Base-by-base conservation (phyloP, 2,888 invertebrate genomes). In the Leucophenga montana region DNA sequence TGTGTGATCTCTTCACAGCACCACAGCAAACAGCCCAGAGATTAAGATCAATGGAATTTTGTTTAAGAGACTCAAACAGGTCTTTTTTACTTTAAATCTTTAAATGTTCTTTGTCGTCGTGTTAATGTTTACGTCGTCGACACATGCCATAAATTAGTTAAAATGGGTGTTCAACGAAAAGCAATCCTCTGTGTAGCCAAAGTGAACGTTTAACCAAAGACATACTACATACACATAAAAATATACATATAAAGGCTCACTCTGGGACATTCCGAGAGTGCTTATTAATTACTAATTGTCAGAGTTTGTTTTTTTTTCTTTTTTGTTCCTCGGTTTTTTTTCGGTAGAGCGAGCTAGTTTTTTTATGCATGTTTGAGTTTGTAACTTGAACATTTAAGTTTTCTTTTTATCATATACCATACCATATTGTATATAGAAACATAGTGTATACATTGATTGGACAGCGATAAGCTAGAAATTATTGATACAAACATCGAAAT, bases 71-170 rank as follows among this genome's bases (percentile, higher is more conserved):
- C 82, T 78, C 79, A 80, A 82, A 82, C 82, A 82, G 82, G 82
- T 82, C 80, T 82, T 77, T 73, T 69, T 71, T 56, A 61, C 66
- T 71, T 72, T 66, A 46, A 18, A 62, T 57, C 62, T 66, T 59
- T 20, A 53, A 64, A 48, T 71, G 61, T 71, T 72, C 46, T 68
- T 72, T 71, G 70, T 66, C 69, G 70, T 73, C 73, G 72, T 80
- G 79, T 85, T 84, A 83, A 82, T 84, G 85, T 85, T 85, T 85
- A 85, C 83, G 85, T 84, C 83, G 83, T 78, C 84, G 79, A 83
- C 86, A 84, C 86, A 85, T 82, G 86, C 86, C 85, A 86, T 86
- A 86, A 86, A 86, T 86, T 86, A 86, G 86, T 86, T 85, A 53
- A 31, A 65, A 53, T 53, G 50, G 50, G 33, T 53, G 31, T 53